Base-by-base conservation (phyloP, 2,888 invertebrate genomes). In the Drosophila greeni region DNA sequence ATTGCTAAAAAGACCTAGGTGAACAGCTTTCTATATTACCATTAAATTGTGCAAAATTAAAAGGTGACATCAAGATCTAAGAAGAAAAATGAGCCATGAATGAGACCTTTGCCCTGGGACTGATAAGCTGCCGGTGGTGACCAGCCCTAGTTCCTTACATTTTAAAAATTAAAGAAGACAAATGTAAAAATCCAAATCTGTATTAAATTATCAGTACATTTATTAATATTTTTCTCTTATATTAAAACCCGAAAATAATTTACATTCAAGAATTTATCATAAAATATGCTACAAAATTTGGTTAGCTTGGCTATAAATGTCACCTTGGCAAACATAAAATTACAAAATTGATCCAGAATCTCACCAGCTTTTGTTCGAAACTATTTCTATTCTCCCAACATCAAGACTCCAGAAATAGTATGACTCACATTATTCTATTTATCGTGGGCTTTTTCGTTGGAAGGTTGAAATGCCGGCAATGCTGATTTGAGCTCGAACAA, bases 391-490 rank as follows among this genome's bases (percentile, higher is more conserved):
- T n/a, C 29, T 11, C 5, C 8, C 5, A 6, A 11, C 3, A 26
- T 11, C 18, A 5, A 14, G 24, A 26, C 16, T 11, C 5, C 5
- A 36, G 14, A 14, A 26, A 31, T 2, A 72, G 23, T 5, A 76
- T 76, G 77, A 39, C 70, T 2, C 72, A 66, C 33, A 2, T 72
- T 0, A 47, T 76, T 3, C 24, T 66, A 8, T 74, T 76, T 26
- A 37, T 55, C 5, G 6, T 76, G 56, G 76, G 77, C 43, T 24
- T 76, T 7, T 16, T 72, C 1, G 40, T 72, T 23, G 77, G 76
- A 49, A 47, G 74, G 40, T 48, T 76, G 70, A 31, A 47, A 14
- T 74, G 66, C 16, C 42, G 34, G 5, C n/a, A 24, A 18, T 71
- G 71, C 36, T 36, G 29, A 45, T 23, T 11, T 23, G 37, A 18